Percentiles rank a stretch among this genome's conserved stretches.
These are phyloP conservation scores for Dolichomitus sp. DNA, from an alignment of 2,888 invertebrate genomes.

Conservation along the genomic window DNA sequence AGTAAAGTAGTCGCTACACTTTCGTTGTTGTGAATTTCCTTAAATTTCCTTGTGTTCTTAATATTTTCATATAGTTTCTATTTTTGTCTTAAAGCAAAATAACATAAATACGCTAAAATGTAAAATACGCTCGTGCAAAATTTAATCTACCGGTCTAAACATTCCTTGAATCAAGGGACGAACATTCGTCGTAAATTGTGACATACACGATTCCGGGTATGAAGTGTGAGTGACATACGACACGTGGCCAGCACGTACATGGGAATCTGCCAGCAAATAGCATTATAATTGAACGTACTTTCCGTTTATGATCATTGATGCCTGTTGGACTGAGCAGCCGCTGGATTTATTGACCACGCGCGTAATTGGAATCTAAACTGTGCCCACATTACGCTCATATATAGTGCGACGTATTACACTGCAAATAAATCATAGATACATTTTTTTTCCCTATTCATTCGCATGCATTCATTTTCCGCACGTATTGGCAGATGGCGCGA, in stretches of 20 bases:
- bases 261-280: conserved; percentile 10
- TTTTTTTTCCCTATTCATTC: not conserved
- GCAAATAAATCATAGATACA: conserved; percentile 10
- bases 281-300: conserved; percentile 25
- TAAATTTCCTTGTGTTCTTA: too few relatives aligned
- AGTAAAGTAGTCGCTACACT: too few relatives aligned
- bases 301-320: conserved; percentile 30
- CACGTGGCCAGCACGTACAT: conserved; percentile 2
- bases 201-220: not conserved
- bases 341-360: conserved; percentile 30
- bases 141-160: too few relatives aligned
- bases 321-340: not conserved
- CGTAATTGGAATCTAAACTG: conserved; percentile 42
- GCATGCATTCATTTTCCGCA: conserved; percentile 20
- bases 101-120: too few relatives aligned
- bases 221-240: not conserved
- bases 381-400: conserved; percentile 18
- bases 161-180: not conserved
- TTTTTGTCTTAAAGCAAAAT: too few relatives aligned
- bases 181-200: not conserved
- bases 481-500: conserved; percentile 5
- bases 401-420: not conserved
- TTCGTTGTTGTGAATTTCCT: too few relatives aligned
- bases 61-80: too few relatives aligned
- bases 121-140: too few relatives aligned